Evolutionary conservation across 2,113 vertebrate genomes (phyloP).

Genomic region (Pandion haliaetus): DNA sequence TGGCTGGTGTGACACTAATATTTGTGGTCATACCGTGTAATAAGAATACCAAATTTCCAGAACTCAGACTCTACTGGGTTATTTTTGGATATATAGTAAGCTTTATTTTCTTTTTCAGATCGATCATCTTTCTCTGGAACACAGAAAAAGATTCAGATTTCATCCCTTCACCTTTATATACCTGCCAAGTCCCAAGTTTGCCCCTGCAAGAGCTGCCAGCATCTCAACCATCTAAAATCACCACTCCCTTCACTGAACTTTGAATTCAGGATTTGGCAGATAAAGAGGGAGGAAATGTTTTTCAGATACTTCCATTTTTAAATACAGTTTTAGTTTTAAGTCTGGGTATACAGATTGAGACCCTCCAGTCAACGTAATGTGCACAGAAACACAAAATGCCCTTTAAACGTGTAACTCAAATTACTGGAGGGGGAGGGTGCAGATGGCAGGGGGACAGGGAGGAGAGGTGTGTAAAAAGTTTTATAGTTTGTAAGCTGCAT

Average conservation of each 20-base stretch:
- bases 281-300: background rate
- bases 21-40: conserved; percentile 24
- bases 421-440: too few relatives aligned
- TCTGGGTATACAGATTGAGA: background rate
- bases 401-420: background rate
- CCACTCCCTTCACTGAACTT: conserved; percentile 23
- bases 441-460: background rate
- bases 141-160: conserved; percentile 38
- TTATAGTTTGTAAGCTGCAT: background rate
- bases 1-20: conserved; percentile 18
- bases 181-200: conserved; percentile 6
- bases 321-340: background rate
- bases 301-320: conserved; percentile 14
- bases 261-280: conserved; percentile 26
- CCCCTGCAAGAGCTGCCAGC: background rate
- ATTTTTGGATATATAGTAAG: conserved; percentile 54
- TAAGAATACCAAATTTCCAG: conserved; percentile 39
- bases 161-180: conserved; percentile 44
- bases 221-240: conserved; percentile 31
- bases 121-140: conserved; percentile 45
- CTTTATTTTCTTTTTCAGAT: conserved; percentile 55
- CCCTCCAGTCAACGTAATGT: background rate
- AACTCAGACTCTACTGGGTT: conserved; percentile 18
- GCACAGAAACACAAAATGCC: background rate
- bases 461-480: background rate